A percentile compares a stretch with the other conserved stretches of the same genome.
These are phyloP conservation scores for Psittacus erithacus DNA, from an alignment of 2,113 vertebrate genomes.

Conservation along the genomic window DNA sequence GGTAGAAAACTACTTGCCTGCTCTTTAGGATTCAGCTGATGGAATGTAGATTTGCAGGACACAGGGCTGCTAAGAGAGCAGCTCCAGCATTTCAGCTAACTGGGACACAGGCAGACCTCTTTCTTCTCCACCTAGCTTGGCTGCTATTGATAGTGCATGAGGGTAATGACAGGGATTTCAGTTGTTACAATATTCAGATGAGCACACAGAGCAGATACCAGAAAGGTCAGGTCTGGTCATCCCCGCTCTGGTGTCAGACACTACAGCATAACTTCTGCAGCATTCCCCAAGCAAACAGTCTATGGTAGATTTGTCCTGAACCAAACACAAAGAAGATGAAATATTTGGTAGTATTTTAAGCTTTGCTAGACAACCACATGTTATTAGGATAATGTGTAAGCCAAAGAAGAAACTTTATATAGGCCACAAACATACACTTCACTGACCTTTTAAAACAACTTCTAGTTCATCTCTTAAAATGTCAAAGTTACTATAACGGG, in stretches of 20 bases:
- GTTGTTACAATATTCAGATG: neutral
- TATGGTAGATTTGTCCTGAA: neutral
- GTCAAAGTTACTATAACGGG: constrained; percentile 93
- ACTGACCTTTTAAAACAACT: constrained; percentile 93
- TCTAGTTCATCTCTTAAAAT: constrained; percentile 92
- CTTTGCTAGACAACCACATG: constrained; percentile 10
- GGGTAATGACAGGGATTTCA: neutral
- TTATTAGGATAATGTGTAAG: neutral
- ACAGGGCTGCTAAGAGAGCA: neutral
- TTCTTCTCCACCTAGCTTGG: neutral
- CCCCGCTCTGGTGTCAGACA: neutral
- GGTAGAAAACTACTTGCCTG: neutral
- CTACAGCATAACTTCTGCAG: neutral
- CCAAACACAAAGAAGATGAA: neutral
- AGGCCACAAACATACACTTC: constrained; percentile 12
- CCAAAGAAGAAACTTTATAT: constrained; percentile 44
- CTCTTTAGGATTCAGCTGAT: neutral
- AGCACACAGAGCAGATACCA: neutral
- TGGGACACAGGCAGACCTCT: neutral
- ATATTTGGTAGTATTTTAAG: neutral
- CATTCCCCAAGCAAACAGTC: neutral
- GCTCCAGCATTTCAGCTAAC: neutral
- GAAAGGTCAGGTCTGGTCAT: neutral
- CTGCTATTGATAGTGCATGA: neutral
- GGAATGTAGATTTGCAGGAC: neutral